Percentiles rank a stretch among this genome's conserved stretches.
phyloP scores from a whole-genome alignment of 2,888 invertebrate species.

The Agrochola litura region DNA sequence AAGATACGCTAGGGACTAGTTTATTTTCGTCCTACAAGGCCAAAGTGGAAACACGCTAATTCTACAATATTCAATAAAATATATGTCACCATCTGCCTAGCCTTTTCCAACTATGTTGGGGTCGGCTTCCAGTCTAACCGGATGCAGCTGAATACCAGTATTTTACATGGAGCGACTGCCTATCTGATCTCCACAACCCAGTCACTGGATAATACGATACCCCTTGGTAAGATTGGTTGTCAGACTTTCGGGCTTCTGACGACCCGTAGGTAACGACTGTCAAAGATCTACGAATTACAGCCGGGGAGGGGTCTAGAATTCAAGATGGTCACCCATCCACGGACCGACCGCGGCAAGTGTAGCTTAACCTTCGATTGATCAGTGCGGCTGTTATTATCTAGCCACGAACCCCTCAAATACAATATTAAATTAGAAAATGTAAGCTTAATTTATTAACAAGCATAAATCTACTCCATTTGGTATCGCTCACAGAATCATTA shows the following conservation, averaged over 20 bases:
- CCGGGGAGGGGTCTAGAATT: background rate
- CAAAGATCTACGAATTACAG: background rate
- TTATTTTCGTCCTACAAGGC: slow-evolving; percentile 15
- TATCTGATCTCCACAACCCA: background rate
- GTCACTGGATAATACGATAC: background rate
- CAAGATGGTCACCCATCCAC: background rate
- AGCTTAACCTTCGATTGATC: background rate
- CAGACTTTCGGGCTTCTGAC: background rate
- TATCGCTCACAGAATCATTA: slow-evolving; percentile 50
- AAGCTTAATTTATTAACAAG: slow-evolving; percentile 27
- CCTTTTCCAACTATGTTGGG: background rate
- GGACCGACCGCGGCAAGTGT: background rate
- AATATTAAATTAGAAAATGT: slow-evolving; percentile 10
- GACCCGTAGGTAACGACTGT: background rate
- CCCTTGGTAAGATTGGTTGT: background rate
- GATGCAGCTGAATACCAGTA: background rate
- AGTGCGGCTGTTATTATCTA: background rate
- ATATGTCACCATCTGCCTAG: background rate
- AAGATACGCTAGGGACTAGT: slow-evolving; percentile 1
- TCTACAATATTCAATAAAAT: slow-evolving; percentile 1
- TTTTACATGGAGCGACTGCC: background rate
- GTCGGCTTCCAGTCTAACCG: background rate
- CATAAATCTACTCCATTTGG: slow-evolving; percentile 31
- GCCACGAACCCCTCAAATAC: background rate
- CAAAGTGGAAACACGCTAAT: slow-evolving; percentile 14